Conservation (phyloP, 2,797 vertebrate genomes). For the Schizopygopsis pylzovi region DNA sequence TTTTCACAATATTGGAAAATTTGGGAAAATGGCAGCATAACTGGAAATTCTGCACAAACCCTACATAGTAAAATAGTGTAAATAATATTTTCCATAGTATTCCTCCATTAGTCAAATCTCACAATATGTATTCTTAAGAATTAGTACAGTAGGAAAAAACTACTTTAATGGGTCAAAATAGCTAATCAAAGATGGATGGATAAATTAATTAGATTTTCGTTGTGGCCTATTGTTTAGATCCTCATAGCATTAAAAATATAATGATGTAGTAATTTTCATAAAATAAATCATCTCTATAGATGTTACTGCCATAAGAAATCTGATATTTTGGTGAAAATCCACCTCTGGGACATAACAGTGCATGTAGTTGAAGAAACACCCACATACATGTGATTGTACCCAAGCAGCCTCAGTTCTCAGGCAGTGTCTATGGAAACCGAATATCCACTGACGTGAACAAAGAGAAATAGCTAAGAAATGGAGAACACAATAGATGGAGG, state of each 20-base stretch:
- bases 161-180: neutral
- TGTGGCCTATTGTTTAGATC: neutral
- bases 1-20: neutral
- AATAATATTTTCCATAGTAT: neutral
- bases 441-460: constrained; percentile 6
- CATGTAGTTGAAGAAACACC: constrained; percentile 28
- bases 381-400: constrained; percentile 24
- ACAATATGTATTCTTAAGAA: neutral
- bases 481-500: constrained; percentile 42
- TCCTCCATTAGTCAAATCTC: neutral
- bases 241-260: neutral
- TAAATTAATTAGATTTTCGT: neutral
- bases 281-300: neutral
- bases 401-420: constrained; percentile 12
- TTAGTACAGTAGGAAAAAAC: neutral
- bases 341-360: constrained; percentile 10
- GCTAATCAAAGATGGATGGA: neutral
- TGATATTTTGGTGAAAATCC: constrained; percentile 2
- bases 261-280: neutral
- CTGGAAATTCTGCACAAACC: neutral
- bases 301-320: neutral
- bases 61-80: neutral
- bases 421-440: constrained; percentile 44
- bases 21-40: neutral
- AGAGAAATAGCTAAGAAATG: constrained; percentile 40